These are phyloP conservation scores for Triops longicaudatus DNA, from an alignment of 1,140 invertebrate genomes.

Conservation along the genomic window DNA sequence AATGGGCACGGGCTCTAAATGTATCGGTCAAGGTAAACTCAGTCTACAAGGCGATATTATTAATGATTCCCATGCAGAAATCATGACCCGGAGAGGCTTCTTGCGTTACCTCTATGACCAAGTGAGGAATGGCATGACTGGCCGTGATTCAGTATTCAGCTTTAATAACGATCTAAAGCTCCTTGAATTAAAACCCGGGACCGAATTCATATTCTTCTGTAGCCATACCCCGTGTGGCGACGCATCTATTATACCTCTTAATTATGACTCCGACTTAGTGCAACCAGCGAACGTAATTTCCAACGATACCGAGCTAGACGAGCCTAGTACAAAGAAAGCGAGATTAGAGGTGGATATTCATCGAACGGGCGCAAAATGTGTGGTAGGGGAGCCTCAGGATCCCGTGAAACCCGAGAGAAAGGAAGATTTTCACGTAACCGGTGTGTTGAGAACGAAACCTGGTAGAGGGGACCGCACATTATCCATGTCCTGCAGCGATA, in stretches of 20 bases:
- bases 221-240: slow-evolving; percentile 88
- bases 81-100: slow-evolving; percentile 72
- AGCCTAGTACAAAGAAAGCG: slow-evolving; percentile 23
- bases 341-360: slow-evolving; percentile 49
- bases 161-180: slow-evolving; percentile 27
- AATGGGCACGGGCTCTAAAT: slow-evolving; percentile 83
- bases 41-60: slow-evolving; percentile 58
- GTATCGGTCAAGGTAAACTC: slow-evolving; percentile 64
- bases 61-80: slow-evolving; percentile 87
- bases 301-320: slow-evolving; percentile 14
- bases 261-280: neutral
- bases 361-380: slow-evolving; percentile 82
- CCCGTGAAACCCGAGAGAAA: slow-evolving; percentile 43
- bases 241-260: slow-evolving; percentile 73
- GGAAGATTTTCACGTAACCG: slow-evolving; percentile 56
- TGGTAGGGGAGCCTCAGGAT: slow-evolving; percentile 47
- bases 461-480: slow-evolving; percentile 80
- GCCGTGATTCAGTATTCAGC: slow-evolving; percentile 21
- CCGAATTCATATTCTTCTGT: slow-evolving; percentile 75
- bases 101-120: slow-evolving; percentile 64
- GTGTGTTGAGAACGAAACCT: slow-evolving; percentile 77
- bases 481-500: slow-evolving; percentile 88
- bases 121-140: slow-evolving; percentile 39
- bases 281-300: slow-evolving; percentile 26
- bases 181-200: slow-evolving; percentile 45